Evolutionary conservation across 92 coral and sea anemone species (phyloP), one percentile per base, ranked within the genome.

Genomic region (Desmophyllum pertusum): DNA sequence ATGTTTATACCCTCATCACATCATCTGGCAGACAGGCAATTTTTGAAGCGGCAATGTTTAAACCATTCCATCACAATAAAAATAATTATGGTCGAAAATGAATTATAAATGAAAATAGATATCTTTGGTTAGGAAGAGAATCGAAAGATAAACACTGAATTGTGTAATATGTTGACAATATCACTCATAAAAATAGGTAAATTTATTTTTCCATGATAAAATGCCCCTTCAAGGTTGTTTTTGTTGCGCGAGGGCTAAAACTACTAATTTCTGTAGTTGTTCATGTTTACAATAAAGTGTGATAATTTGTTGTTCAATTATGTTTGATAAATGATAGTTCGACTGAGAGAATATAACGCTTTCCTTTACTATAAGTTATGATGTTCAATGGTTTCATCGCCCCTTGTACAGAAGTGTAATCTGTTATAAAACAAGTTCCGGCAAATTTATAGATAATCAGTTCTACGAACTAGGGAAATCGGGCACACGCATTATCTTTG

Each of bases 251-350:
- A 23, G 69, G 10, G 69, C 69, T 53, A 30, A n/a, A n/a, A n/a
- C n/a, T n/a, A n/a, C n/a, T n/a, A 27, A 63, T 63, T 29, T 63
- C 69, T 23, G 69, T 63, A 63, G 35, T 25, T 63, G 69, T 63
- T 63, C 69, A 63, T 30, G 40, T 63, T 63, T 63, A 63, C 69
- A 63, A 63, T 63, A 63, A 63, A 63, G 38, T 63, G 69, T 63
- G 69, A 63, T 8, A 62, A 62, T 35, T 63, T 63, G 69, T 10
- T 11, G 36, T 29, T 9, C 37, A n/a, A n/a, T n/a, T n/a, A 63
- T 63, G 38, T 25, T 25, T 63, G 2, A 63, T 23, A 63, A 63
- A 13, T 63, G 15, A 63, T 29, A 29, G 69, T 29, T 63, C 33
- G 69, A 63, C 11, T 25, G 37, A 9, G 38, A 30, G 15, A 63